These are phyloP conservation scores for Cyprinus carpio DNA, from an alignment of 2,113 vertebrate genomes.

Conservation along the genomic window DNA sequence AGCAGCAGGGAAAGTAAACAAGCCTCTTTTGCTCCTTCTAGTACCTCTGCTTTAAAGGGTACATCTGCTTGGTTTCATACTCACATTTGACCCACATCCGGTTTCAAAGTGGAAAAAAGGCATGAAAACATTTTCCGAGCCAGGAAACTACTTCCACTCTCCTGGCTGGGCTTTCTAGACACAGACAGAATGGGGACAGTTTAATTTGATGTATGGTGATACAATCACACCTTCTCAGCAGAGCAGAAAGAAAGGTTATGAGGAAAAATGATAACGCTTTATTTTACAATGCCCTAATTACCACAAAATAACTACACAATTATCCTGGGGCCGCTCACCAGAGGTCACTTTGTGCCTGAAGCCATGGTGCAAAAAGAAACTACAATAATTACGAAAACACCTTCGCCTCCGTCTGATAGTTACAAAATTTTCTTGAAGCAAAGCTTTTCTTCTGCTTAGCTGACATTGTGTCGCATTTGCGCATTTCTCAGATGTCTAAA, in stretches of 20 bases:
- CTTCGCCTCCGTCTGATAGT: background rate
- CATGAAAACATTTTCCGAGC: conserved; percentile 57
- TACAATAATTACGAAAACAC: conserved; percentile 23
- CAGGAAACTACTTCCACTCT: conserved; percentile 62
- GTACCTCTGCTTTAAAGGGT: conserved; percentile 50
- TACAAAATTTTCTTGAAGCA: background rate
- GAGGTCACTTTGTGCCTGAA: conserved; percentile 52
- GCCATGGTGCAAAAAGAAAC: background rate
- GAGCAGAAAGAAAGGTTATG: conserved; percentile 68
- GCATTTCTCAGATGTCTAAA: conserved; percentile 15
- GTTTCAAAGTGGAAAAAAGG: conserved; percentile 43
- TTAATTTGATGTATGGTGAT: conserved; percentile 76
- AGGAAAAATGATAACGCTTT: conserved; percentile 67
- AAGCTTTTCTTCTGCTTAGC: background rate
- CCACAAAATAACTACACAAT: conserved; percentile 63
- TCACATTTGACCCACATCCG: conserved; percentile 63
- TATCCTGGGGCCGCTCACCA: conserved; percentile 51
- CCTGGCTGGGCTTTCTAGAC: conserved; percentile 61
- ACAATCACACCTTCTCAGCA: conserved; percentile 72
- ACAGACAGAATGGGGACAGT: conserved; percentile 77
- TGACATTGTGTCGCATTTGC: background rate
- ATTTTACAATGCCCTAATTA: conserved; percentile 71
- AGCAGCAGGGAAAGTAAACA: conserved; percentile 3
- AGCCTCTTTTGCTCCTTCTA: conserved; percentile 19
- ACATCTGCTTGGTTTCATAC: conserved; percentile 48